phyloP scores from a whole-genome alignment of 2,888 invertebrate genomes.

The Acrobasis consociella region DNA sequence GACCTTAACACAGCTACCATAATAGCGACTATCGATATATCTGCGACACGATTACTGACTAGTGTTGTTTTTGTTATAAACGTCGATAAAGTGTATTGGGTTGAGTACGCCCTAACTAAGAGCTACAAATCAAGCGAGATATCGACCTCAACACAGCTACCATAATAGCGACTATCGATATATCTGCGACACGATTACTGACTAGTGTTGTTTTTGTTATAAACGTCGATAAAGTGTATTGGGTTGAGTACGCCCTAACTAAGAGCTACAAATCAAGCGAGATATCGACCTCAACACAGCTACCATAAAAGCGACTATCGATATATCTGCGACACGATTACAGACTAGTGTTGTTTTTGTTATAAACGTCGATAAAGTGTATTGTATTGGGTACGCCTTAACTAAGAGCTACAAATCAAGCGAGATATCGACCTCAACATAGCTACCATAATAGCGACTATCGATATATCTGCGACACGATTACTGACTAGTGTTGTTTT shows the following conservation, averaged over 20 bases:
- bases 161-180: conserved; percentile 14
- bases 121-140: conserved; percentile 50
- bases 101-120: background rate
- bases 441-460: conserved; percentile 1
- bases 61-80: conserved; percentile 6
- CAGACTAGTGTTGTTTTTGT: background rate
- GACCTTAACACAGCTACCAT: conserved; percentile 37
- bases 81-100: background rate
- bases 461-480: conserved; percentile 15
- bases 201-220: conserved; percentile 11
- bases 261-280: too few species aligned
- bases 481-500: conserved; percentile 8
- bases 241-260: background rate
- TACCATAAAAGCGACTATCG: background rate
- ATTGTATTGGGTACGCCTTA: too few species aligned
- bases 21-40: conserved; percentile 18
- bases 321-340: conserved; percentile 18
- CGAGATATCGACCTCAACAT: conserved; percentile 48
- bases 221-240: background rate
- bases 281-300: conserved; percentile 48
- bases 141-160: conserved; percentile 42
- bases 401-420: too few species aligned
- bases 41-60: conserved; percentile 17
- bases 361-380: too few species aligned
- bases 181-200: conserved; percentile 19